phyloP scores from a whole-genome alignment of 2,888 invertebrate species.

The Tyria jacobaeae region DNA sequence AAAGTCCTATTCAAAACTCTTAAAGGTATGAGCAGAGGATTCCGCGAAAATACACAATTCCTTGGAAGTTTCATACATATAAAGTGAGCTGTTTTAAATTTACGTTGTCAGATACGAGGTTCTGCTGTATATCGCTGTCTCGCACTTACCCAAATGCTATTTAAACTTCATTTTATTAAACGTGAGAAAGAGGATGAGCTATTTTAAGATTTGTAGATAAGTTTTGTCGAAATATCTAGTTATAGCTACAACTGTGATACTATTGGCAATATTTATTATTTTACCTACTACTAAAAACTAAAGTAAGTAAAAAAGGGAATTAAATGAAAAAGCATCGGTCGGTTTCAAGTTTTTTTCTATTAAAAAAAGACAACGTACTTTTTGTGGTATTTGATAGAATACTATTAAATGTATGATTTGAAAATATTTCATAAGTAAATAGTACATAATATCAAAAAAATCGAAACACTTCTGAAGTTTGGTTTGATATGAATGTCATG shows the following conservation, averaged over 20 bases:
- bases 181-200: not conserved
- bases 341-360: too few species aligned
- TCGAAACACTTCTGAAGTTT: too few species aligned
- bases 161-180: not conserved
- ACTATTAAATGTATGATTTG: too few species aligned
- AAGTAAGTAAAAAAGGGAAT: too few species aligned
- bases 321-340: too few species aligned
- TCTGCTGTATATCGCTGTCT: not conserved
- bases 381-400: not conserved
- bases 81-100: slow-evolving; percentile 17
- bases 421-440: too few species aligned
- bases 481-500: too few species aligned
- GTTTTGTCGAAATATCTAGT: not conserved
- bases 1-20: not conserved
- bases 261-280: too few species aligned
- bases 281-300: too few species aligned
- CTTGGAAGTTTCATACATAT: slow-evolving; percentile 16
- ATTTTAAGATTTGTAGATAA: not conserved
- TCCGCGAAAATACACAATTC: not conserved
- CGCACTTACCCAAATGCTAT: not conserved
- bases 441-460: too few species aligned
- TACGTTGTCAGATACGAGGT: slow-evolving; percentile 2
- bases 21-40: slow-evolving; percentile 1
- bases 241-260: not conserved
- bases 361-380: not conserved